phyloP scores from a whole-genome alignment of 2,888 invertebrate species.

The Anarsia innoxiella region DNA sequence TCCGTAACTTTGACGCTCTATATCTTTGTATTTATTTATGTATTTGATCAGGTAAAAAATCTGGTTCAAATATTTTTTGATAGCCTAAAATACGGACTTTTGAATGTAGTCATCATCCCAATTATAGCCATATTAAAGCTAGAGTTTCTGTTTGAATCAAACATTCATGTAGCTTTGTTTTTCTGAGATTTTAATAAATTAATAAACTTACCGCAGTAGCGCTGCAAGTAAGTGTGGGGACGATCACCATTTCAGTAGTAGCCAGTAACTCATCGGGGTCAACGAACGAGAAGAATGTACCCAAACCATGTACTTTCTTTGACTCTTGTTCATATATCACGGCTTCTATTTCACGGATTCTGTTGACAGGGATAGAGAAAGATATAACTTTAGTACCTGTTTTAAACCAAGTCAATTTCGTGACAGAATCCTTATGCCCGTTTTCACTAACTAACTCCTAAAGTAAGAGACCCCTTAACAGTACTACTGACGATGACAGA shows the following conservation, averaged over 20 bases:
- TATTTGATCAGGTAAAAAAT: not conserved
- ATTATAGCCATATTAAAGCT: not conserved
- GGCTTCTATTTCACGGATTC: conserved; percentile 22
- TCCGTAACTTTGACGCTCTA: no score
- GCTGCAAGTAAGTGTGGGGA: conserved; percentile 31
- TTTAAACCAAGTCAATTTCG: no score
- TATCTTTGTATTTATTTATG: not conserved
- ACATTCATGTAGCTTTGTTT: not conserved
- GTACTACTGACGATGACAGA: no score
- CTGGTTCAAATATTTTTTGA: not conserved
- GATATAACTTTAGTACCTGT: no score
- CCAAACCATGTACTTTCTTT: conserved; percentile 29
- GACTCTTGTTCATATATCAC: conserved; percentile 15
- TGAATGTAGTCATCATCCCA: not conserved
- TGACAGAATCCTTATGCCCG: no score
- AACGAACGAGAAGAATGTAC: conserved; percentile 31
- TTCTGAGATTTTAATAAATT: not conserved
- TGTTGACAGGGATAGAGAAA: conserved; percentile 11
- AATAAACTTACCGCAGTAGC: conserved; percentile 21
- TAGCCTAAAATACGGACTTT: not conserved
- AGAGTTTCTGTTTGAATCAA: not conserved
- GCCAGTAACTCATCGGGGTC: conserved; percentile 43
- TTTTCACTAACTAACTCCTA: no score
- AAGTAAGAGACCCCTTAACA: no score
- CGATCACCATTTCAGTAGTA: conserved; percentile 34